Percentiles rank a stretch among this genome's conserved stretches.
These are phyloP conservation scores for Ochlodes sylvanus DNA, from an alignment of 2,888 invertebrate species.

Conservation along the genomic window DNA sequence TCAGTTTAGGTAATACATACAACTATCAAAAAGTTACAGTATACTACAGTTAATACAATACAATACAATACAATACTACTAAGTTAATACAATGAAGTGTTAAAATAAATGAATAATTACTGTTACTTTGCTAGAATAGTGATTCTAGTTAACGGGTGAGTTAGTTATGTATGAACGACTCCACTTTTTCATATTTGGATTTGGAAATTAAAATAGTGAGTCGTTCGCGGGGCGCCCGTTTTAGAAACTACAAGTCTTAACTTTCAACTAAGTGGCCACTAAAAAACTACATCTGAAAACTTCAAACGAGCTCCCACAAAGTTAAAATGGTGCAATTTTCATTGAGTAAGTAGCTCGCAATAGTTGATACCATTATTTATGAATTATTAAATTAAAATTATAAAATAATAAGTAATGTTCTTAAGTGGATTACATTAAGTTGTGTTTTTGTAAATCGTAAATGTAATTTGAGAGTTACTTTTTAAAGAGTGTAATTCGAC, in stretches of 20 bases:
- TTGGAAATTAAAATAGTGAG: constrained; percentile 2
- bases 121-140: too few species aligned
- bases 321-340: constrained; percentile 16
- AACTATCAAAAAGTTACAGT: too few species aligned
- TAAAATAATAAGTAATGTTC: neutral
- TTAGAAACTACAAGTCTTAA: constrained; percentile 11
- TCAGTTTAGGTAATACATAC: too few species aligned
- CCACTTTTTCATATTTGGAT: constrained; percentile 6
- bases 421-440: too few species aligned
- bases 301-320: constrained; percentile 8
- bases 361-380: neutral
- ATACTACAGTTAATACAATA: too few species aligned
- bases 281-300: constrained; percentile 15
- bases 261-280: constrained; percentile 13
- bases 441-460: too few species aligned
- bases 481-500: too few species aligned
- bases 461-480: too few species aligned
- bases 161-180: constrained; percentile 12
- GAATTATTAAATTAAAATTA: constrained; percentile 2
- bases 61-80: too few species aligned
- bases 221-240: neutral
- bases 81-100: too few species aligned
- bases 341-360: constrained; percentile 9
- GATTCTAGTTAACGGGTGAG: neutral
- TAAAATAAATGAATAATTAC: too few species aligned